These are phyloP conservation scores for Trichonephila clavipes DNA, from an alignment of 1,140 invertebrate species.

Conservation along the genomic window DNA sequence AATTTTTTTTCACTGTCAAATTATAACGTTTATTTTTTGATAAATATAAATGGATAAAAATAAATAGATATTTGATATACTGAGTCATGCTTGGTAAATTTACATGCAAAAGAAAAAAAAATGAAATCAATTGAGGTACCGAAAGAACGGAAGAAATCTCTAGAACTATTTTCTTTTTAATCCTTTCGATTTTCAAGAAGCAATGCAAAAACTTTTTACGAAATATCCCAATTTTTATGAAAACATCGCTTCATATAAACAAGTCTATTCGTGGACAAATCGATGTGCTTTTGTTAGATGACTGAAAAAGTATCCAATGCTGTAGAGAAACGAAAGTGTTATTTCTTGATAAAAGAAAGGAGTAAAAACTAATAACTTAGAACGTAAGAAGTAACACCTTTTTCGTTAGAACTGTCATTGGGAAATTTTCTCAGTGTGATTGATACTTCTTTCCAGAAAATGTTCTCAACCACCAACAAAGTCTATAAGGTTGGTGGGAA, in stretches of 20 bases:
- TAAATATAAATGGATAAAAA: too few species aligned
- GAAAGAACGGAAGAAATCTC: too few species aligned
- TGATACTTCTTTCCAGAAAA: conserved; percentile 21
- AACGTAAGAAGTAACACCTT: conserved; percentile 35
- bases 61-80: too few species aligned
- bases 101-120: too few species aligned
- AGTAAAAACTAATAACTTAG: conserved; percentile 19
- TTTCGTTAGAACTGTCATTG: conserved; percentile 26
- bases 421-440: conserved; percentile 21
- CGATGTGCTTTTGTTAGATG: background rate
- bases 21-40: too few species aligned
- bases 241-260: background rate
- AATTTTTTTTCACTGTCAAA: too few species aligned
- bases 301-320: background rate
- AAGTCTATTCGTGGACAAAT: background rate
- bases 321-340: background rate
- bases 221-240: too few species aligned
- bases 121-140: too few species aligned
- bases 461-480: conserved; percentile 31
- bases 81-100: too few species aligned
- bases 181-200: too few species aligned
- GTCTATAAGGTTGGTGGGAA: conserved; percentile 26
- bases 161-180: too few species aligned
- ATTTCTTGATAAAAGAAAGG: background rate
- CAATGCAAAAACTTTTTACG: too few species aligned